These are phyloP conservation scores for Cerastis rubricosa DNA, from an alignment of 2,888 invertebrate genomes.

Conservation along the genomic window DNA sequence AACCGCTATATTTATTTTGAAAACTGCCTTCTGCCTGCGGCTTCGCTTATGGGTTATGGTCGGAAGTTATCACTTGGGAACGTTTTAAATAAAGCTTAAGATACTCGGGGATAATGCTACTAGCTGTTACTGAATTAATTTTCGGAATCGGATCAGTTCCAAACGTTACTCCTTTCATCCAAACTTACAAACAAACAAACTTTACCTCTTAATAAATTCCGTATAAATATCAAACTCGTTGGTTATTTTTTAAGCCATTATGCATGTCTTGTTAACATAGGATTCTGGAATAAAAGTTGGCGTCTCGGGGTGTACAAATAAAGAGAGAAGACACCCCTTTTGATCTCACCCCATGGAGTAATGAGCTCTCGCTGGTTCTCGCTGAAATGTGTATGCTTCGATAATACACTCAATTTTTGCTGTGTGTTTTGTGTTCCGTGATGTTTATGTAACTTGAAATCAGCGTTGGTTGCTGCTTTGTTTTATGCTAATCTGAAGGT, in stretches of 20 bases:
- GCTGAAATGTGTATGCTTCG: constrained; percentile 51
- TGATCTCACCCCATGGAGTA: constrained; percentile 73
- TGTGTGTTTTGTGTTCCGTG: constrained; percentile 37
- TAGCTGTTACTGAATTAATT: neutral
- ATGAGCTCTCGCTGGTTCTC: constrained; percentile 70
- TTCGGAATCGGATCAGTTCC: neutral
- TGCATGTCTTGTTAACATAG: constrained; percentile 70
- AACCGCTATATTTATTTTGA: constrained; percentile 43
- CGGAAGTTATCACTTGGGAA: too few species aligned
- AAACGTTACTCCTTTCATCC: neutral
- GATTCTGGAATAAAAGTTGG: constrained; percentile 59
- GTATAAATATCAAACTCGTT: constrained; percentile 37
- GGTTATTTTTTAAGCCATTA: constrained; percentile 64
- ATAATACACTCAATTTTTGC: constrained; percentile 62
- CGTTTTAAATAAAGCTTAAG: neutral
- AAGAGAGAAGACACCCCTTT: constrained; percentile 75
- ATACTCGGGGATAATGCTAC: neutral
- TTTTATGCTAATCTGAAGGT: neutral
- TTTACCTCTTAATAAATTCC: neutral
- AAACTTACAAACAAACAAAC: neutral
- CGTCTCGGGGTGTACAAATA: constrained; percentile 73
- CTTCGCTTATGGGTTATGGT: neutral
- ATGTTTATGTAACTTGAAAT: constrained; percentile 21
- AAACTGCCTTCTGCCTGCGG: neutral
- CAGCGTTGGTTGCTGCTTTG: constrained; percentile 1